phyloP scores from a whole-genome alignment of 2,113 vertebrate genomes.

The Isurus oxyrinchus region DNA sequence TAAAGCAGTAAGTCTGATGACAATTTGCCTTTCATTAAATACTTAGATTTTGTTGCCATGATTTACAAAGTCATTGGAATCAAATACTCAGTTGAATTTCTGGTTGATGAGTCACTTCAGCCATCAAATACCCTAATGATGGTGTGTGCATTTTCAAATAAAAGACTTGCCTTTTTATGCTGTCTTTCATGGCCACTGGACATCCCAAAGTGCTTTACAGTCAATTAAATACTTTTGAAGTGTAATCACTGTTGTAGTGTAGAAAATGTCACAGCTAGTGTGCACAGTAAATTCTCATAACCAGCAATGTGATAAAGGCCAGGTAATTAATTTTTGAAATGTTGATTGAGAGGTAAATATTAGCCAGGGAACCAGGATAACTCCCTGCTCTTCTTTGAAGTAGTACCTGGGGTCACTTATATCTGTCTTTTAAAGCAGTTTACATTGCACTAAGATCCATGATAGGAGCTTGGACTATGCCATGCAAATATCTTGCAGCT shows the following conservation, averaged over 20 bases:
- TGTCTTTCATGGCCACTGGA: background rate
- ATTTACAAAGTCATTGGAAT: background rate
- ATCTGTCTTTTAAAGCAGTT: background rate
- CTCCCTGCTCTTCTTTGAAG: background rate
- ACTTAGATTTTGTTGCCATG: background rate
- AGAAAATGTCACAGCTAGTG: background rate
- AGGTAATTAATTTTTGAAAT: background rate
- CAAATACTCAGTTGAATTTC: background rate
- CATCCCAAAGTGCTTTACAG: background rate
- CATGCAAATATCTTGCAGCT: background rate
- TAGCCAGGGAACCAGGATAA: background rate
- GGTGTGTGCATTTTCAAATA: background rate
- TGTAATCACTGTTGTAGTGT: background rate
- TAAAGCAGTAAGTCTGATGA: background rate
- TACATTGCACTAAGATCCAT: background rate
- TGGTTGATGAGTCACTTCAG: background rate
- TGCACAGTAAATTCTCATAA: background rate
- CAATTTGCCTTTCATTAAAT: background rate
- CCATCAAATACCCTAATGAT: background rate
- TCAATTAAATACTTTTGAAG: background rate
- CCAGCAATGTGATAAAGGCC: background rate
- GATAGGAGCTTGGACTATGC: background rate
- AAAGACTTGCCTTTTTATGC: background rate
- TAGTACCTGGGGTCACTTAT: too few species aligned
- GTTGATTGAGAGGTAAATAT: background rate